Base-by-base conservation (phyloP, 1,140 invertebrate genomes). In the Atopsyche davidsoni region DNA sequence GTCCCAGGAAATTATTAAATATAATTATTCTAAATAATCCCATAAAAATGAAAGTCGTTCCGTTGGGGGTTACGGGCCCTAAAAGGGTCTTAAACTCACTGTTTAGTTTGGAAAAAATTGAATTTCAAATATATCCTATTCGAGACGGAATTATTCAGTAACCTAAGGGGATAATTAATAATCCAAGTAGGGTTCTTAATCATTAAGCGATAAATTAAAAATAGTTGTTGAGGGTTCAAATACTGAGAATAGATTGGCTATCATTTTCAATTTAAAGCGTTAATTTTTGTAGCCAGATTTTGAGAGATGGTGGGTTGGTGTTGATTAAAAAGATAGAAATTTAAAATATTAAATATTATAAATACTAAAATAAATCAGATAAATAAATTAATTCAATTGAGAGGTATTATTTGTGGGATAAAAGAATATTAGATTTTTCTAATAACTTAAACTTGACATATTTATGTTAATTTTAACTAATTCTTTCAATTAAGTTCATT, bases 1-100 rank as follows among this genome's bases (percentile, higher is more conserved):
- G 63, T n/a, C 80, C 76, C 69, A 81, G 57, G 60, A 79, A 77
- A 74, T 81, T 81, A 72, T 76, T 79, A 67, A 76, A 69, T 66
- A 75, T 55, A 62, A 78, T 62, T 65, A 78, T 66, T 47, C 65
- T 60, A 68, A 79, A 77, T 69, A 79, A 58, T 18, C 67, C 66
- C 54, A 74, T 68, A 69, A 78, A 76, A 61, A 72, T 69, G 59
- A 75, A 63, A 40, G 69, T 68, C 46, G 62, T 68, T 59, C 69
- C 66, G 52, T 70, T 69, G 60, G 60, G 60, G 10, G 41, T 57
- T 46, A 64, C 62, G 47, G 44, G 54, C 34, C 66, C 62, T 61
- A 75, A 58, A 56, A 75, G 58, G 39, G 60, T 74, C 69, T 76
- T 73, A 61, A 75, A 71, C 75, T 75, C 72, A 55, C 70, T 73